Evolutionary conservation across 2,888 invertebrate species (phyloP).

Genomic region (Leptinotarsa peninsularis): DNA sequence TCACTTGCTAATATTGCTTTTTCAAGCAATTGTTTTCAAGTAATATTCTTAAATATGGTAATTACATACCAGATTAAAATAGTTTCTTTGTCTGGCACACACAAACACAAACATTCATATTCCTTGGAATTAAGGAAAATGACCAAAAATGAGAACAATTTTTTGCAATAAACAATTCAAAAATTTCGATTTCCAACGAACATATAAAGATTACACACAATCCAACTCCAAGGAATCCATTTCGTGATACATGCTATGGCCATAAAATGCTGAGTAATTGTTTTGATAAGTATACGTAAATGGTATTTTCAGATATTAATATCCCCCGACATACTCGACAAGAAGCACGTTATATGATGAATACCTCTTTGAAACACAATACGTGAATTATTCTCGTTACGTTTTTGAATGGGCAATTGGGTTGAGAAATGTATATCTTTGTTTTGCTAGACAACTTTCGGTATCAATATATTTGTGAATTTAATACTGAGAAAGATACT

Average conservation of each 20-base stretch:
- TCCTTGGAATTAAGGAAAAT: neutral
- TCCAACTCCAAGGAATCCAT: constrained; percentile 24
- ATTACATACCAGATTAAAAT: too few relatives aligned
- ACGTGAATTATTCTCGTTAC: neutral
- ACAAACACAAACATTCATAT: too few relatives aligned
- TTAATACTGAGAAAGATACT: too few relatives aligned
- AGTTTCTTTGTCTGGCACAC: too few relatives aligned
- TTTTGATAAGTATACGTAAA: constrained; percentile 19
- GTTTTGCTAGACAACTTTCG: neutral
- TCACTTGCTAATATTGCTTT: too few relatives aligned
- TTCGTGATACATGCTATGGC: constrained; percentile 40
- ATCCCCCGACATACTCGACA: constrained; percentile 1
- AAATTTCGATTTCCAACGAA: neutral
- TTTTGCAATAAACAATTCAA: neutral
- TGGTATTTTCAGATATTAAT: constrained; percentile 20
- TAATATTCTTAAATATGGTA: too few relatives aligned
- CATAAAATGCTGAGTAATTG: constrained; percentile 42
- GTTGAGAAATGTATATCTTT: neutral
- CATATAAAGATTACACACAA: constrained; percentile 4
- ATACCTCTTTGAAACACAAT: constrained; percentile 1
- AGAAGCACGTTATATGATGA: constrained; percentile 19
- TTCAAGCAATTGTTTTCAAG: too few relatives aligned
- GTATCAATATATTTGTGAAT: too few relatives aligned
- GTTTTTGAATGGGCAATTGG: neutral
- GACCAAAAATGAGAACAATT: neutral